These are phyloP conservation scores for Micrasema minimum DNA, from an alignment of 1,140 invertebrate species.

Conservation along the genomic window DNA sequence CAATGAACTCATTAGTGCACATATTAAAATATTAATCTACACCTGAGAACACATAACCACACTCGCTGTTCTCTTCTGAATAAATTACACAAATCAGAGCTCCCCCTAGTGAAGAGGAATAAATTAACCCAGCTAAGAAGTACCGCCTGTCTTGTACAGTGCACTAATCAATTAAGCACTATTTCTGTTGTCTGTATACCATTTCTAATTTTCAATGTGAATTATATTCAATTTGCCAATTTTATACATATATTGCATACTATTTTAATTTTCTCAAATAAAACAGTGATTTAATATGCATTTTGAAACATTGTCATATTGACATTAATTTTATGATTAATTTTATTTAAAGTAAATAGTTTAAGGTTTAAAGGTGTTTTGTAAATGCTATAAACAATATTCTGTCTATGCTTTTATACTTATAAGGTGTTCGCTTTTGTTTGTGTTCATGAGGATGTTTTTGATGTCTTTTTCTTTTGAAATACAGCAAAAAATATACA, in stretches of 20 bases:
- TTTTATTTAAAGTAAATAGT: neutral
- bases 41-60: slow-evolving; percentile 50
- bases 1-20: slow-evolving; percentile 54
- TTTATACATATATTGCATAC: neutral
- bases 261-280: neutral
- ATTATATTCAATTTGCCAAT: too few relatives aligned
- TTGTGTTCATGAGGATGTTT: slow-evolving; percentile 48
- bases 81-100: slow-evolving; percentile 49
- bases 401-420: slow-evolving; percentile 44
- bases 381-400: slow-evolving; percentile 15
- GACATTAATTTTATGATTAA: slow-evolving; percentile 16
- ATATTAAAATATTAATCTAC: slow-evolving; percentile 52
- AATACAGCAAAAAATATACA: slow-evolving; percentile 52
- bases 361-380: slow-evolving; percentile 9
- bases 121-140: slow-evolving; percentile 1
- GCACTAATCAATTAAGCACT: too few relatives aligned
- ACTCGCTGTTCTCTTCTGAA: slow-evolving; percentile 49
- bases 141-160: too few relatives aligned
- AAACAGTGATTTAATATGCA: neutral
- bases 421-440: slow-evolving; percentile 41
- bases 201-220: too few relatives aligned
- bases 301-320: slow-evolving; percentile 30
- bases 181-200: too few relatives aligned
- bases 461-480: slow-evolving; percentile 50
- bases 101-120: slow-evolving; percentile 13